These are phyloP conservation scores for Tamandua tetradactyla DNA, from an alignment of 2,797 vertebrate genomes.

Conservation along the genomic window DNA sequence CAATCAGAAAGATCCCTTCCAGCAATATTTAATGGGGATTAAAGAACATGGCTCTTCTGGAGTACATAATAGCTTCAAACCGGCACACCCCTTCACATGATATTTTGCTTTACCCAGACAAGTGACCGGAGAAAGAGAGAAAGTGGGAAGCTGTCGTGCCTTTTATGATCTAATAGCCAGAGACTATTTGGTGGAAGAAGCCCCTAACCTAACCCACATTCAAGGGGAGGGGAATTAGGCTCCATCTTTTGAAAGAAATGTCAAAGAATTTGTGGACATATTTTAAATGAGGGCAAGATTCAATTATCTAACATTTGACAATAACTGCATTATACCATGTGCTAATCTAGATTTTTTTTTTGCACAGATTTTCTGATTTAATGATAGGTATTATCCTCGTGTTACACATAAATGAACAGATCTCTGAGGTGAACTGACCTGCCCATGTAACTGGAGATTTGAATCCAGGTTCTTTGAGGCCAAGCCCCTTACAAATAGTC, in stretches of 20 bases:
- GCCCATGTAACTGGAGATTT: no score
- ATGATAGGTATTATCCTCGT: background rate
- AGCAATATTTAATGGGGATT: no score
- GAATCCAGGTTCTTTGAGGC: background rate
- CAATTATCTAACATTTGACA: background rate
- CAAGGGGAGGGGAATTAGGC: background rate
- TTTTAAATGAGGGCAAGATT: background rate
- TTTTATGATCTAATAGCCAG: background rate
- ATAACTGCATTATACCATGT: no score
- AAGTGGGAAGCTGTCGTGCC: no score
- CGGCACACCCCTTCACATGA: no score
- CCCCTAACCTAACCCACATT: background rate
- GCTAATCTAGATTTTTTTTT: background rate
- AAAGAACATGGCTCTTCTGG: no score
- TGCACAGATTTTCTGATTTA: background rate
- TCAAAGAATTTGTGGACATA: background rate
- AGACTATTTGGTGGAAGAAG: background rate
- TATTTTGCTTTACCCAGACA: background rate
- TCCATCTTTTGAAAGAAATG: background rate
- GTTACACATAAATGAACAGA: background rate
- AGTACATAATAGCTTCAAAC: no score
- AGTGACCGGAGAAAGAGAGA: background rate
- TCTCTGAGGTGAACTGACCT: background rate
- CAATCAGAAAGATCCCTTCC: no score
- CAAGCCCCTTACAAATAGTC: accelerated